Conservation (phyloP, 2,797 vertebrate genomes). For the Xiphorhynchus erythropygius region DNA sequence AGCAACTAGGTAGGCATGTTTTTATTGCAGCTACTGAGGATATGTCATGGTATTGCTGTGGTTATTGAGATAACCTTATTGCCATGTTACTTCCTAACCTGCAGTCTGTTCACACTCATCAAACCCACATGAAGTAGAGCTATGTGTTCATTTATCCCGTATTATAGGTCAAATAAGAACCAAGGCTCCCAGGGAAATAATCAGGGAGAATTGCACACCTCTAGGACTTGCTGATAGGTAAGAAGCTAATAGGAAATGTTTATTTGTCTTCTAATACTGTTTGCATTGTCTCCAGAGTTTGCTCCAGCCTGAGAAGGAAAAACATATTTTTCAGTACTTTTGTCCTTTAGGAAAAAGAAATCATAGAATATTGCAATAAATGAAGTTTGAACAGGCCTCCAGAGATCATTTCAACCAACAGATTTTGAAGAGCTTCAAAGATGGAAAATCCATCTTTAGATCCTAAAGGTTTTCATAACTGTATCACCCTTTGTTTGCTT, state of each 20-base stretch:
- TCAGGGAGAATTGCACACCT: neutral
- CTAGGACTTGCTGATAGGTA: neutral
- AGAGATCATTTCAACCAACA: neutral
- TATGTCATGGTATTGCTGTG: neutral
- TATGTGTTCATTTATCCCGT: neutral
- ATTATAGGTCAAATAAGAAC: neutral
- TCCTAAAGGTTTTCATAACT: neutral
- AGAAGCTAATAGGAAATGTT: neutral
- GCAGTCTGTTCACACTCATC: neutral
- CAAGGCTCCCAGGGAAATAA: neutral
- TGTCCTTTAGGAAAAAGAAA: neutral
- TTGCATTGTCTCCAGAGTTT: neutral
- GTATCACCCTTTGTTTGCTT: neutral
- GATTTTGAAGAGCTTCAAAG: neutral
- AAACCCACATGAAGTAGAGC: neutral
- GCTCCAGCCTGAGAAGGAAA: neutral
- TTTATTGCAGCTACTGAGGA: neutral
- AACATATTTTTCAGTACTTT: neutral
- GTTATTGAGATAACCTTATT: neutral
- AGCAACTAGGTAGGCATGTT: neutral
- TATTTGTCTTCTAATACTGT: neutral
- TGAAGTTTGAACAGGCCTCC: neutral
- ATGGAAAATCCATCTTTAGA: neutral
- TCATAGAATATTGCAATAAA: neutral
- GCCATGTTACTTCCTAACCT: neutral